Conservation (phyloP, 1,140 invertebrate genomes). For the Pentalonia nigronervosa region DNA sequence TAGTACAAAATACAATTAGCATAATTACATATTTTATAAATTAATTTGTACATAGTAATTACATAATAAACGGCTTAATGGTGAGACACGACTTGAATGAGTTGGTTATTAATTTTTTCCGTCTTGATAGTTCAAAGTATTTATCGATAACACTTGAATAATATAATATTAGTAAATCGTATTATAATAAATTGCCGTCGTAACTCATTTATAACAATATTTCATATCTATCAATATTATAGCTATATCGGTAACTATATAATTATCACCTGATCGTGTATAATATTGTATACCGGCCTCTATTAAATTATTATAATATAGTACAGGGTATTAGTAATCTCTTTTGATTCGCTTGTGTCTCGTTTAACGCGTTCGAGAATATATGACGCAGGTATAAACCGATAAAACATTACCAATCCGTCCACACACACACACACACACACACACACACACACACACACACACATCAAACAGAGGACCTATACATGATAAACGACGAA, state of each 20-base stretch:
- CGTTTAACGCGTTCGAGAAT: too few species aligned
- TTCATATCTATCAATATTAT: background rate
- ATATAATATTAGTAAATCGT: background rate
- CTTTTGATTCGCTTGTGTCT: background rate
- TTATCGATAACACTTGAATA: constrained; percentile 5
- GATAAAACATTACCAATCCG: background rate
- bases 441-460: too few species aligned
- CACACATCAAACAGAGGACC: too few species aligned
- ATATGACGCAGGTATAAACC: background rate
- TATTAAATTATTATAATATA: constrained; percentile 1
- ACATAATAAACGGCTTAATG: background rate
- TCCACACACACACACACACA: too few species aligned
- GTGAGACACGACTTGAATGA: background rate
- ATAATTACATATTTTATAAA: constrained; percentile 1
- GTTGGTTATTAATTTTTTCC: background rate
- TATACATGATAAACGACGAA: too few species aligned
- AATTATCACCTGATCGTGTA: background rate
- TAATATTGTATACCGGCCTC: background rate
- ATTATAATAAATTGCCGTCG: background rate
- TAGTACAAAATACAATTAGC: constrained; percentile 1
- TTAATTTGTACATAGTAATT: background rate
- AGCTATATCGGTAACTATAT: background rate
- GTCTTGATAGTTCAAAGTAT: constrained; percentile 5
- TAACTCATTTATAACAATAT: background rate
- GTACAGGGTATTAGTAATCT: background rate